Evolutionary conservation across 2,113 vertebrate genomes (phyloP).

Genomic region (Myrmecophaga tridactyla): DNA sequence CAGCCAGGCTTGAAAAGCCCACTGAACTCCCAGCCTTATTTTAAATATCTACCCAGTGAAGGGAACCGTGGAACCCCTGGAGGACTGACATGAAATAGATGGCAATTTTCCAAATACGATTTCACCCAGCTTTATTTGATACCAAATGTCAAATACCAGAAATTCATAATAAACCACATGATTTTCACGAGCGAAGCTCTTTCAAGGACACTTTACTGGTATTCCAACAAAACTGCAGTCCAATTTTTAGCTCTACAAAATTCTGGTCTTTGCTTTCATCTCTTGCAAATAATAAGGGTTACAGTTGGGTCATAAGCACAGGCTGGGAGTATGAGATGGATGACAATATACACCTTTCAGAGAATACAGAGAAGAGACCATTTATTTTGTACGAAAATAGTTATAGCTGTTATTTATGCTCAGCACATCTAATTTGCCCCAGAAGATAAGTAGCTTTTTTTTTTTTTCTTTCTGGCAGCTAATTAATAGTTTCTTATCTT

Average conservation of each 20-base stretch:
- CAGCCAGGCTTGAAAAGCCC: not conserved
- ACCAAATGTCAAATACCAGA: constrained; percentile 11
- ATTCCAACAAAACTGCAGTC: not conserved
- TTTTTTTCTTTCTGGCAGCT: constrained; percentile 56
- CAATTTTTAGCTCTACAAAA: constrained; percentile 16
- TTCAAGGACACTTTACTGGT: constrained; percentile 23
- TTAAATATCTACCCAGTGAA: not conserved
- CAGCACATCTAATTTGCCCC: constrained; percentile 62
- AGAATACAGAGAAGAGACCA: constrained; percentile 67
- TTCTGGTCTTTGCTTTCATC: constrained; percentile 63
- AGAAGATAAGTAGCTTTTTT: constrained; percentile 66
- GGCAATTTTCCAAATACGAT: not conserved
- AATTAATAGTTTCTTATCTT: constrained; percentile 77
- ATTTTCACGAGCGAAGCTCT: not conserved
- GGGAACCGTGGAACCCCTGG: not conserved
- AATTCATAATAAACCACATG: not conserved
- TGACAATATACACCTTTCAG: constrained; percentile 59
- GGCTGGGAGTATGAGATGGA: constrained; percentile 69
- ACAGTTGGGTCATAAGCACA: not conserved
- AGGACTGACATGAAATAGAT: not conserved
- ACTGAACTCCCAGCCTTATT: not conserved
- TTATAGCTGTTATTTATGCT: constrained; percentile 60
- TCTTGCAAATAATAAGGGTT: constrained; percentile 65
- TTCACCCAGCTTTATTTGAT: not conserved
- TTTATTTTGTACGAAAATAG: constrained; percentile 71